Evolutionary conservation across 2,113 vertebrate genomes (phyloP).

Genomic region (Catharus minimus): DNA sequence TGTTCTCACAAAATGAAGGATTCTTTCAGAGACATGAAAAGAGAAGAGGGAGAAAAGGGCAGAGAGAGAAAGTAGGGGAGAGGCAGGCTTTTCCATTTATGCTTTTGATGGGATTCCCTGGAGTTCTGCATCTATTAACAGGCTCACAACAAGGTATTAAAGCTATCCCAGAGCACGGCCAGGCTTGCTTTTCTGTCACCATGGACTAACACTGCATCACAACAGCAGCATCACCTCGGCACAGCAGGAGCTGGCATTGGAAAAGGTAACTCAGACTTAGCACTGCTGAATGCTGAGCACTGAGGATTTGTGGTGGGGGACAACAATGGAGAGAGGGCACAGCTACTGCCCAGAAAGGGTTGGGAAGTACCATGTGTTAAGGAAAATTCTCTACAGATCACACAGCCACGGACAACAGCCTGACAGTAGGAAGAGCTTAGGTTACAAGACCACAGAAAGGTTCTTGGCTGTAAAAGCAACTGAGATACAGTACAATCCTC

Average conservation of each 20-base stretch:
- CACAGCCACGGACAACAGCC: neutral
- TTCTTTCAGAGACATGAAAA: slow-evolving; percentile 4
- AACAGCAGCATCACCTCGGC: neutral
- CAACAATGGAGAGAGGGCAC: neutral
- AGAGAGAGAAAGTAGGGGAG: neutral
- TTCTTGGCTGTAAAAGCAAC: neutral
- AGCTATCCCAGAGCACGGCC: slow-evolving; percentile 7
- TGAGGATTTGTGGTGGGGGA: neutral
- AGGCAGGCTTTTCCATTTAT: neutral
- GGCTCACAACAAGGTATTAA: slow-evolving; percentile 20
- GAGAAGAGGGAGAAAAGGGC: neutral
- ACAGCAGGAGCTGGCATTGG: neutral
- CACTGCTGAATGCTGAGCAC: neutral
- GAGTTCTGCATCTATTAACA: slow-evolving; percentile 33
- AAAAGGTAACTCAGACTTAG: neutral
- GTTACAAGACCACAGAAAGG: neutral
- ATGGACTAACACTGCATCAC: neutral
- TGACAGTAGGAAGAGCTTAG: neutral
- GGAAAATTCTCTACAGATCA: neutral
- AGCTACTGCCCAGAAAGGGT: neutral
- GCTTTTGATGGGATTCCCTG: slow-evolving; percentile 28
- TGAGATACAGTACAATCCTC: neutral
- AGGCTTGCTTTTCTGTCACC: neutral
- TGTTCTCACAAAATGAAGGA: neutral
- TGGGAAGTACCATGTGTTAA: neutral